These are phyloP conservation scores for Anarhynchus alexandrinus DNA, from an alignment of 2,113 vertebrate genomes.

Conservation along the genomic window DNA sequence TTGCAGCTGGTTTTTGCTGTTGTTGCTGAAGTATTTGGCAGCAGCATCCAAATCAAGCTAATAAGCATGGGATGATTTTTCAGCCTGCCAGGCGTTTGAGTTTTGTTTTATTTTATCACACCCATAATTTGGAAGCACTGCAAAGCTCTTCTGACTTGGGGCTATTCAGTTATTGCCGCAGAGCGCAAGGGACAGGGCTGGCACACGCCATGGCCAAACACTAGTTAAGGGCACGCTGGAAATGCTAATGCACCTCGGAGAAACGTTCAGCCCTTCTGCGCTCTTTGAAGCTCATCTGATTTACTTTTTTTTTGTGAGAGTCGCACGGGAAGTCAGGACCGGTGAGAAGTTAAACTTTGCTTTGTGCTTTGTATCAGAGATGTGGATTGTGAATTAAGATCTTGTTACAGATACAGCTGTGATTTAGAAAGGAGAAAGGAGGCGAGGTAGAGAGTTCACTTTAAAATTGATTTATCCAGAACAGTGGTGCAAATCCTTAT, in stretches of 20 bases:
- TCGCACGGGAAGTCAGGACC: background rate
- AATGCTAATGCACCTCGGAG: background rate
- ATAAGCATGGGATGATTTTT: background rate
- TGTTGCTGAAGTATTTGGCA: background rate
- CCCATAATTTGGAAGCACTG: background rate
- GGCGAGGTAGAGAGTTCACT: background rate
- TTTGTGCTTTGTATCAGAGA: background rate
- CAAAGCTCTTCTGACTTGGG: background rate
- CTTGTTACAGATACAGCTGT: background rate
- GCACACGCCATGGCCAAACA: background rate
- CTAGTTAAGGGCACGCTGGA: background rate
- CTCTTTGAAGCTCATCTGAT: background rate
- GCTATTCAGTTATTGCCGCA: background rate
- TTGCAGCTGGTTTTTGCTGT: background rate
- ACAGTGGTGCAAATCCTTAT: background rate
- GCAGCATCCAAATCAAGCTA: background rate
- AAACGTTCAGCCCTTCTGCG: background rate
- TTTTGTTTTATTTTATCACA: background rate
- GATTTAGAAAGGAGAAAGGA: background rate
- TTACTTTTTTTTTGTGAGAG: background rate
- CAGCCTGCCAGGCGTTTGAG: background rate
- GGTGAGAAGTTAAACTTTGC: background rate
- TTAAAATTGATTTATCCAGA: slow-evolving; percentile 17
- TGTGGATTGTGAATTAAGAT: background rate
- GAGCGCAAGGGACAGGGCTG: background rate